Percentiles rank a stretch among this genome's conserved stretches.
Evolutionary conservation across 23 tunicate genomes (phyloP).

Genomic region (Phallusia fumigata): DNA sequence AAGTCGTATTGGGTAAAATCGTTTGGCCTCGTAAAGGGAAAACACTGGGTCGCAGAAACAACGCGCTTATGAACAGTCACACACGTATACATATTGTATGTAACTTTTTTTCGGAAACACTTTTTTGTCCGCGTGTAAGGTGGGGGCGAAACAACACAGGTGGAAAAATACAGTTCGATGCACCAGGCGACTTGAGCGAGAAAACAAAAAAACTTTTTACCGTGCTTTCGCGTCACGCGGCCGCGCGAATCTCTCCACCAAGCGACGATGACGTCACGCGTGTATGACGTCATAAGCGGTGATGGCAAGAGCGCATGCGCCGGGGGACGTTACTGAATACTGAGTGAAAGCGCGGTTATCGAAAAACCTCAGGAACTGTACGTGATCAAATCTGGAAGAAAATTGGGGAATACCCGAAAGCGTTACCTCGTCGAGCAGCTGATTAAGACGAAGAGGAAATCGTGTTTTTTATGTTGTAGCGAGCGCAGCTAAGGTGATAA

Average conservation of each 20-base stretch:
- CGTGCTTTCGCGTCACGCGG: neutral
- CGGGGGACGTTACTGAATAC: neutral
- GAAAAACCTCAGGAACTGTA: neutral
- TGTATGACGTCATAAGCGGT: neutral
- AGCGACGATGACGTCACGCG: constrained; percentile 8
- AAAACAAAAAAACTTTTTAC: neutral
- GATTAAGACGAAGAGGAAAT: neutral
- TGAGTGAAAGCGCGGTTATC: neutral
- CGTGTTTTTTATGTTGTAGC: neutral
- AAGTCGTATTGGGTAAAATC: no score
- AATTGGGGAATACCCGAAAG: neutral
- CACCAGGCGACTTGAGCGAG: no score
- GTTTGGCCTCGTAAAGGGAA: no score
- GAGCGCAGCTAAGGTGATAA: no score
- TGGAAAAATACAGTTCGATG: no score
- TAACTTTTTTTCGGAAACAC: no score
- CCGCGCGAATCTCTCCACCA: neutral
- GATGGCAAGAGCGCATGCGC: constrained; percentile 15
- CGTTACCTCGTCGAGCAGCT: neutral
- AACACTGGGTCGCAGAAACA: no score
- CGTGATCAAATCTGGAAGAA: neutral
- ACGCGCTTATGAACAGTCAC: no score
- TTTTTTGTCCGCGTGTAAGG: no score
- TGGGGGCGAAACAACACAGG: no score
- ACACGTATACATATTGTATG: no score